Percentiles rank a stretch among this genome's conserved stretches.
Conservation (phyloP, 2,113 vertebrate species). For the Antechinus stuartii region DNA sequence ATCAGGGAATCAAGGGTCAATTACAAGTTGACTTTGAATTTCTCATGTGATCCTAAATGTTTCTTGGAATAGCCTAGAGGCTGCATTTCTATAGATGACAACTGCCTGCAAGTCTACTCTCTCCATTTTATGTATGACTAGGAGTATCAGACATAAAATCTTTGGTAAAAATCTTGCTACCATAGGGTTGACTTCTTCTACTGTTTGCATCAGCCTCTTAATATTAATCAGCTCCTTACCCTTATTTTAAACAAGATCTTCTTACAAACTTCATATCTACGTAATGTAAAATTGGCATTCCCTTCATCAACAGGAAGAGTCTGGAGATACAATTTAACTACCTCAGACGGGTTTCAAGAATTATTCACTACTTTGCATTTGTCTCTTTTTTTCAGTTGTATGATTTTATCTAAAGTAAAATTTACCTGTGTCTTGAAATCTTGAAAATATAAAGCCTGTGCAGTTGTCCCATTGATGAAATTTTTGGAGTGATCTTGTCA, state of each 20-base stretch:
- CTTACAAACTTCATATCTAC: neutral
- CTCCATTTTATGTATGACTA: neutral
- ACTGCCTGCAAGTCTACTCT: neutral
- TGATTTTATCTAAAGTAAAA: neutral
- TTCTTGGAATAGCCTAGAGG: neutral
- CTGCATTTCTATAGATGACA: neutral
- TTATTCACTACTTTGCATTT: neutral
- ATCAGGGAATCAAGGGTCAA: neutral
- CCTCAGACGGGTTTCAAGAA: neutral
- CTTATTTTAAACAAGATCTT: neutral
- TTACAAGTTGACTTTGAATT: neutral
- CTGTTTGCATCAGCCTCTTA: neutral
- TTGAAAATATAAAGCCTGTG: neutral
- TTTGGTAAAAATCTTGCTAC: neutral
- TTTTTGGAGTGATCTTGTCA: neutral
- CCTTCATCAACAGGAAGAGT: neutral
- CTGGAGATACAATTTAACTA: neutral
- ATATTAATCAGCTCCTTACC: neutral
- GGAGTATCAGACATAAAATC: neutral
- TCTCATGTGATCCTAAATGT: neutral
- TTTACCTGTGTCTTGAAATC: neutral
- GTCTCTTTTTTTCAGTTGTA: neutral
- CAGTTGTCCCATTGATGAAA: neutral
- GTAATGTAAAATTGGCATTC: neutral
- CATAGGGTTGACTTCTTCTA: neutral